Percentiles rank a stretch among this genome's conserved stretches.
Evolutionary conservation across 2,113 vertebrate genomes (phyloP).

Genomic region (Phasianus colchicus): DNA sequence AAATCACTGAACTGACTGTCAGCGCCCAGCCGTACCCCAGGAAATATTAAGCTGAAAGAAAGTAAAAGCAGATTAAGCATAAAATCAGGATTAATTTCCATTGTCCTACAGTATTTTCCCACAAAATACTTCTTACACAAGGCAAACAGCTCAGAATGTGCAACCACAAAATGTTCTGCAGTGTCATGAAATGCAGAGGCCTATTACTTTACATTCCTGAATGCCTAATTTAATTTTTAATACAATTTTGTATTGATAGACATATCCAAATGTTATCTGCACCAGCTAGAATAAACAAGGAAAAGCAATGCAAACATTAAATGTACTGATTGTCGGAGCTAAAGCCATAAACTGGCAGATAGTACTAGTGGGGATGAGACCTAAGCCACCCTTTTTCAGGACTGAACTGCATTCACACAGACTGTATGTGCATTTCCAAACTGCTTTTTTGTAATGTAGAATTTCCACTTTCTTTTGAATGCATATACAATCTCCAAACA

Average conservation of each 20-base stretch:
- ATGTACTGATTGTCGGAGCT: background rate
- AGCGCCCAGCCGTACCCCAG: conserved; percentile 92
- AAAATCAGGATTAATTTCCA: background rate
- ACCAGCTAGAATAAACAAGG: background rate
- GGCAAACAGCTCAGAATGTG: background rate
- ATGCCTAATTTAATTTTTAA: background rate
- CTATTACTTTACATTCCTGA: background rate
- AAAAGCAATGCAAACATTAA: background rate
- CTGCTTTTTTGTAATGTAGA: background rate
- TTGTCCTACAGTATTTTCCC: background rate
- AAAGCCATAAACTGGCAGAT: background rate
- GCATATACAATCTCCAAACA: background rate
- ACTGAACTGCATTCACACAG: background rate
- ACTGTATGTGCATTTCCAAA: background rate
- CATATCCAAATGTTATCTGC: background rate
- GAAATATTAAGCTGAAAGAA: conserved; percentile 90
- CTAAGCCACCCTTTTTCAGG: background rate
- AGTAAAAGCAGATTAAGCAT: background rate
- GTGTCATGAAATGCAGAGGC: background rate
- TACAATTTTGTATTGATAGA: background rate
- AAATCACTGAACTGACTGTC: conserved; percentile 98
- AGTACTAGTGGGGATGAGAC: background rate
- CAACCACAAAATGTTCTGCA: background rate
- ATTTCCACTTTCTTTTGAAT: background rate
- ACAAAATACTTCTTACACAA: background rate